Evolutionary conservation across 2,888 invertebrate species (phyloP), one percentile per base, ranked within the genome.

Genomic region (Drosophila lutescens): DNA sequence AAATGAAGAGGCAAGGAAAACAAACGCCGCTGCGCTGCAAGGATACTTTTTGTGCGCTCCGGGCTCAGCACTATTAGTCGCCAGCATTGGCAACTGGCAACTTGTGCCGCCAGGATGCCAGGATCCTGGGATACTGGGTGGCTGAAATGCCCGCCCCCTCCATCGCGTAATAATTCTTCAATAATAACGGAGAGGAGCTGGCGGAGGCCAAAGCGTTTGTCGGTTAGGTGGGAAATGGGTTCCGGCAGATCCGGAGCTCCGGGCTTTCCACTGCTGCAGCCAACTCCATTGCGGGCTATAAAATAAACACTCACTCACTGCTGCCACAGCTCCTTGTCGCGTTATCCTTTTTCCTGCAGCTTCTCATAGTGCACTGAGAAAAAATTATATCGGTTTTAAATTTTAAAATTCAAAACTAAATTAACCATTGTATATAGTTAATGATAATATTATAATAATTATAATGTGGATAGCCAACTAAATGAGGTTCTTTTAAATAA

Each of bases 251-350:
- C 59, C 62, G 59, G 43, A 36, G 41, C 20, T 63, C 43, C 49
- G 41, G 30, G 71, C 55, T 50, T 55, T 59, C 59, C 59, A 40
- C 46, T 58, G 67, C 53, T 26, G 44, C 67, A 78, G 78, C 68
- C 73, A 80, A 80, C 82, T 71, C 72, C 79, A 74, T 74, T 79
- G 80, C 69, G 67, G 76, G 78, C 83, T 79, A 85, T 84, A 84
- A 84, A 84, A 84, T 84, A 84, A 84, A 84, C 83, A 84, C 85
- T 83, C 78, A 85, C 83, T 82, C 80, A 77, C 74, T 79, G 79
- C 69, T 60, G 76, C 74, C 79, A 61, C 72, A 43, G 59, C 70
- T 74, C 75, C 79, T 78, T 78, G 74, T 68, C 62, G 61, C 56
- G 66, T 65, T 62, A 79, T 73, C 77, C 73, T 73, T 74, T 63